Conservation (phyloP, 2,113 vertebrate species). For the Chaetodon trifascialis region DNA sequence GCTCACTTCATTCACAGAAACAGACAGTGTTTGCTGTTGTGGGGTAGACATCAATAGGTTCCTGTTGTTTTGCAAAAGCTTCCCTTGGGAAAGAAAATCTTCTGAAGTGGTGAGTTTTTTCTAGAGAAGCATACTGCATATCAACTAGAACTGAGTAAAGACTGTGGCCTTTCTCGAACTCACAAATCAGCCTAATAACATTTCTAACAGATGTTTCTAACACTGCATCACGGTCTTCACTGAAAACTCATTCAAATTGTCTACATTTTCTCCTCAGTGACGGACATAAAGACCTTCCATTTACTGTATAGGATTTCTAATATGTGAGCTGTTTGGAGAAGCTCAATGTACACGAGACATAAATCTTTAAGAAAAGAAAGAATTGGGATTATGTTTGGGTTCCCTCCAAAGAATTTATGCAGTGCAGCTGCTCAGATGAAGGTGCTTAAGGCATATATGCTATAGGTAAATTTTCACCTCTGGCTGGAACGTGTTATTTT, state of each 20-base stretch:
- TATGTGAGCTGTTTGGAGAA: slow-evolving; percentile 37
- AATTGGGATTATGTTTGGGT: slow-evolving; percentile 48
- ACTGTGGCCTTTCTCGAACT: not conserved
- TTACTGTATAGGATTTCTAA: slow-evolving; percentile 16
- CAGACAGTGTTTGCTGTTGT: slow-evolving; percentile 72
- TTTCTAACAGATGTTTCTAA: not conserved
- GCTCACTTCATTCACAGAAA: slow-evolving; percentile 84
- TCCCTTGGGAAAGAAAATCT: slow-evolving; percentile 68
- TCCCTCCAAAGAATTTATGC: slow-evolving; percentile 55
- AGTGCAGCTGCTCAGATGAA: slow-evolving; percentile 57
- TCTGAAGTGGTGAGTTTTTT: slow-evolving; percentile 66
- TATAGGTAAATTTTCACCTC: slow-evolving; percentile 45
- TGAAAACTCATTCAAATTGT: not conserved
- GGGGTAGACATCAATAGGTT: slow-evolving; percentile 68
- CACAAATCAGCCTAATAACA: not conserved
- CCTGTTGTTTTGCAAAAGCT: slow-evolving; percentile 62
- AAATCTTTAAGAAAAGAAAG: slow-evolving; percentile 55
- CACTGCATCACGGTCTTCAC: not conserved
- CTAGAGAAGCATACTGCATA: slow-evolving; percentile 64
- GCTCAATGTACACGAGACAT: slow-evolving; percentile 28
- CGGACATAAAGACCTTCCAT: slow-evolving; percentile 18
- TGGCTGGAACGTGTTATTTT: slow-evolving; percentile 44
- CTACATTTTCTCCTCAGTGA: slow-evolving; percentile 16
- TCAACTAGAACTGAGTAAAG: slow-evolving; percentile 67
- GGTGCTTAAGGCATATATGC: slow-evolving; percentile 20